Percentiles rank a stretch among this genome's conserved stretches.
phyloP scores from a whole-genome alignment of 2,113 vertebrate genomes.

The Paradoxurus hermaphroditus region DNA sequence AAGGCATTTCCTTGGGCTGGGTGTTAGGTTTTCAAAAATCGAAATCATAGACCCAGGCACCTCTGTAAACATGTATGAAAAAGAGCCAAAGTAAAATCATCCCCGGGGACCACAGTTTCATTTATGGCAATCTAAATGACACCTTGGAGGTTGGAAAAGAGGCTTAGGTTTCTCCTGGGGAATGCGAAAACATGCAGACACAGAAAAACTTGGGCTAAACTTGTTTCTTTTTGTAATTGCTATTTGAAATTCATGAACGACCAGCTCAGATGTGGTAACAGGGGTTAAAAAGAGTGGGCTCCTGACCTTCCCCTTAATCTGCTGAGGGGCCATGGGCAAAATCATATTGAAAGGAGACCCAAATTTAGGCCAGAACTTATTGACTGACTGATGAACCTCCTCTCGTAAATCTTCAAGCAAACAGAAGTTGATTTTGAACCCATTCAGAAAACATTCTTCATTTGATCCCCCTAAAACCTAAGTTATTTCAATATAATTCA shows the following conservation, averaged over 20 bases:
- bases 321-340: background rate
- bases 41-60: background rate
- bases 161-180: background rate
- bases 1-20: background rate
- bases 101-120: conserved; percentile 8
- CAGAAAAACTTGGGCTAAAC: background rate
- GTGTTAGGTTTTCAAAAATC: conserved; percentile 28
- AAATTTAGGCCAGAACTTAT: background rate
- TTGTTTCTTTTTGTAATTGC: conserved; percentile 20
- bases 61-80: conserved; percentile 43
- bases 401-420: conserved; percentile 59
- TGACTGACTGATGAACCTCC: background rate
- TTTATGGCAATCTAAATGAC: background rate
- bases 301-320: background rate
- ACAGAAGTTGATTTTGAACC: conserved; percentile 57
- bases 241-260: conserved; percentile 33
- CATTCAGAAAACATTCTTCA: conserved; percentile 63
- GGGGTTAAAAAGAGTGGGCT: background rate
- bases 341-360: background rate
- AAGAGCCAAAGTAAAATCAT: conserved; percentile 9
- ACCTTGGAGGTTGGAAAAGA: conserved; percentile 6
- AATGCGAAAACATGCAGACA: background rate
- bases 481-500: conserved; percentile 70
- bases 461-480: conserved; percentile 56
- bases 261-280: background rate